Evolutionary conservation across 2,888 invertebrate species (phyloP).

Genomic region (Dermolepida albohirtum): DNA sequence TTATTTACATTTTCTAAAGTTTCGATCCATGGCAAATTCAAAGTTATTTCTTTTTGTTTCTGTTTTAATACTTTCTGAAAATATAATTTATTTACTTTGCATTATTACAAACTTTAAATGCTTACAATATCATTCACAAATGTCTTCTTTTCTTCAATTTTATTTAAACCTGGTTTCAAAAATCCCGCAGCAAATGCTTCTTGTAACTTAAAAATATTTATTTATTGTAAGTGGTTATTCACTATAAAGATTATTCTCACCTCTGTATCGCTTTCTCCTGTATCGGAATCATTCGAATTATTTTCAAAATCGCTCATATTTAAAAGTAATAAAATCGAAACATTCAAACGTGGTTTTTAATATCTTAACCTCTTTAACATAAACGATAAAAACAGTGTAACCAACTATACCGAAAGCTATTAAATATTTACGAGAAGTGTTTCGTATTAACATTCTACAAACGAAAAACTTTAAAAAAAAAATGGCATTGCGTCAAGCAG

Average conservation of each 20-base stretch:
- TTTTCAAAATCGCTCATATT: slow-evolving; percentile 39
- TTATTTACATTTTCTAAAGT: slow-evolving; percentile 82
- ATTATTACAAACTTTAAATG: slow-evolving; percentile 48
- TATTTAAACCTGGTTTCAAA: slow-evolving; percentile 88
- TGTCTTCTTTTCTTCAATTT: slow-evolving; percentile 71
- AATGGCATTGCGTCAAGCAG: too few species aligned
- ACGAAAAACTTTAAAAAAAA: too few species aligned
- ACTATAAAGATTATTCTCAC: slow-evolving; percentile 42
- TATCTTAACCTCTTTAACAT: too few species aligned
- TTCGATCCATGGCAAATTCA: slow-evolving; percentile 87
- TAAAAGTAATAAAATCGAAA: too few species aligned
- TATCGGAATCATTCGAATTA: slow-evolving; percentile 56
- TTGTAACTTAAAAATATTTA: slow-evolving; percentile 76
- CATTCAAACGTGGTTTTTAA: too few species aligned
- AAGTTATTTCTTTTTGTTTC: slow-evolving; percentile 78
- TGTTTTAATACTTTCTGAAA: slow-evolving; percentile 72
- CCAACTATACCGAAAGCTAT: too few species aligned
- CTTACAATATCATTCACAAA: slow-evolving; percentile 82
- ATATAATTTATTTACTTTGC: slow-evolving; percentile 36
- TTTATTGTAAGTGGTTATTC: slow-evolving; percentile 33
- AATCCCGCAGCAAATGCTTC: slow-evolving; percentile 88
- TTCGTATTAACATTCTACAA: too few species aligned
- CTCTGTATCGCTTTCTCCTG: slow-evolving; percentile 58
- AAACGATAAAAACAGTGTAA: too few species aligned
- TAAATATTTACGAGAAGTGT: too few species aligned